A percentile compares a stretch with the other conserved stretches of the same genome.
Conservation (phyloP, 2,888 invertebrate species). For the Epistrophella euchroma region DNA sequence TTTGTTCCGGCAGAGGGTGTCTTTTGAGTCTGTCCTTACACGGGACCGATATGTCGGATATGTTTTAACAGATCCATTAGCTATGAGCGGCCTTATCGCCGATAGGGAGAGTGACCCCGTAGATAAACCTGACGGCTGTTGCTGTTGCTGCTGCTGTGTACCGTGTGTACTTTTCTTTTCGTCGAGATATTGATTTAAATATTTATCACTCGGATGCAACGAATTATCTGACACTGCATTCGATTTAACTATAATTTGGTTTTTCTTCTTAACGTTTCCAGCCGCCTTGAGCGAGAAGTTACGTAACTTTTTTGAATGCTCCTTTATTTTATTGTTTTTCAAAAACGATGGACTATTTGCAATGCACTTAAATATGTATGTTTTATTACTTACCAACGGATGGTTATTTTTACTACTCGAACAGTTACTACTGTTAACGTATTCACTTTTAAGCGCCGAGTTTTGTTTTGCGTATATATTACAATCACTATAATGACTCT, state of each 20-base stretch:
- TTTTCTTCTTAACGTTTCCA: conserved; percentile 82
- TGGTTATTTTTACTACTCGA: conserved; percentile 79
- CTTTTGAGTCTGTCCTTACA: conserved; percentile 82
- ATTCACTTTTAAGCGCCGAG: conserved; percentile 78
- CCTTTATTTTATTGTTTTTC: conserved; percentile 83
- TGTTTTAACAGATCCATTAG: conserved; percentile 82
- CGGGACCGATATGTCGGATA: conserved; percentile 82
- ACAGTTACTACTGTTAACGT: conserved; percentile 77
- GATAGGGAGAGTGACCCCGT: conserved; percentile 80
- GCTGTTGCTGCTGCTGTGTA: conserved; percentile 2
- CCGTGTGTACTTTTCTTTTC: conserved; percentile 81
- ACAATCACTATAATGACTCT: conserved; percentile 83
- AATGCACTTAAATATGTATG: conserved; percentile 83
- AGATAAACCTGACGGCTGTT: conserved; percentile 74
- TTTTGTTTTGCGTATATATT: conserved; percentile 81
- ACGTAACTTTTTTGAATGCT: conserved; percentile 82
- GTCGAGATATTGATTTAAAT: conserved; percentile 82
- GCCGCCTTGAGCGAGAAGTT: conserved; percentile 82
- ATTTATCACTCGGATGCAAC: conserved; percentile 83
- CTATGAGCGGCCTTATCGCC: conserved; percentile 78
- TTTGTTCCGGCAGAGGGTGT: conserved; percentile 77
- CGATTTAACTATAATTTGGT: conserved; percentile 82
- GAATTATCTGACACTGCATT: conserved; percentile 83
- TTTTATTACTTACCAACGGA: conserved; percentile 82
- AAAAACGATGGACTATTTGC: conserved; percentile 83